phyloP scores from a whole-genome alignment of 2,113 vertebrate genomes.

The Psilopsiagon aymara region DNA sequence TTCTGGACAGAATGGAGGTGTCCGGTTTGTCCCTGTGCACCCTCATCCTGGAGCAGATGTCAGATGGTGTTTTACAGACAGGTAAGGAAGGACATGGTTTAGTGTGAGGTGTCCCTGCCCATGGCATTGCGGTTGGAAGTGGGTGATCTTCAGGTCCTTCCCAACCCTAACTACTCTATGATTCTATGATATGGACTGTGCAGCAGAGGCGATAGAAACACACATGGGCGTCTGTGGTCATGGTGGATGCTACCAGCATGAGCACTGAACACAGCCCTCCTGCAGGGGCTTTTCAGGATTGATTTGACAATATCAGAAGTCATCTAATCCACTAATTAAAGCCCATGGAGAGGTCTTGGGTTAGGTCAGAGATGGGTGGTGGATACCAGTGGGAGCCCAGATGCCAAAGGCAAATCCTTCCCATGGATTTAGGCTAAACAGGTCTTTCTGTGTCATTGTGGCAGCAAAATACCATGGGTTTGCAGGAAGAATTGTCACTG shows the following conservation, averaged over 20 bases:
- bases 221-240: neutral
- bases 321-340: too few relatives aligned
- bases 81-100: neutral
- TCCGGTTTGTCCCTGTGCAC: neutral
- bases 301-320: neutral
- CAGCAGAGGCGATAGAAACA: neutral
- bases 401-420: neutral
- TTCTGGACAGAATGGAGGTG: neutral
- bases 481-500: neutral
- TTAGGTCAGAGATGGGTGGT: neutral
- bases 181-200: neutral
- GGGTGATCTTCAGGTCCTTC: too few relatives aligned
- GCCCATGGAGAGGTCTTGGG: neutral
- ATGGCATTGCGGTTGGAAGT: too few relatives aligned
- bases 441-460: neutral
- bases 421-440: fast-evolving
- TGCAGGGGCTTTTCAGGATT: neutral
- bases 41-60: neutral
- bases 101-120: too few relatives aligned
- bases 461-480: neutral
- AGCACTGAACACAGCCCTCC: neutral
- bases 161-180: too few relatives aligned
- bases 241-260: fast-evolving
- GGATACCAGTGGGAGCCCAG: neutral
- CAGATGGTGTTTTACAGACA: neutral